Base-by-base conservation (phyloP, 1,140 invertebrate species). In the Pissodes strobi region DNA sequence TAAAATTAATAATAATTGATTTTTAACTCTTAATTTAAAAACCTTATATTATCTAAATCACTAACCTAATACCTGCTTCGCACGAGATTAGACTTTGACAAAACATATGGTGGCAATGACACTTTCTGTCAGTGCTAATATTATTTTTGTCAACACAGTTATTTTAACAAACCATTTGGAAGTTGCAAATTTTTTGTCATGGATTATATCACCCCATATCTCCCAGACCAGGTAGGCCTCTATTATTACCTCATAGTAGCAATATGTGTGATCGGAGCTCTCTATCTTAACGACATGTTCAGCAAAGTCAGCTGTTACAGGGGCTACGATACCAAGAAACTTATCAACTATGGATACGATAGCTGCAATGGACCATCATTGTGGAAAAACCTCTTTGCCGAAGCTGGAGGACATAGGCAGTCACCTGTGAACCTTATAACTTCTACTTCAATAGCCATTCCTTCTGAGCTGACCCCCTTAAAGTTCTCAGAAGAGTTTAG, bases 391-490 rank as follows among this genome's bases (percentile, higher is more conserved):
- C 15, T 69, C 51, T 55, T 65, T 21, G 13, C 49, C 2, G 63
- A 51, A 41, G 69, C 64, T n/a, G 49, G 25, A 38, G 69, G 64
- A 17, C 59, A 59, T 34, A 66, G 57, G 43, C 74, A 75, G 46
- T 74, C 72, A 4, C 74, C 74, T 0, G 71, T 75, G 8, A 73
- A 75, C 52, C 58, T 75, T 17, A 19, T 66, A 5, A 64, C 58
- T 1, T 17, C 38, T 0, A 49, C 37, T 59, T 64, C 70, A 0
- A 53, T 64, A 2, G 61, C 45, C 8, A 25, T 69, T 9, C 69
- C 64, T 23, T 38, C 46, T 9, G 69, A 71, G 38, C 65, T 64
- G 2, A 37, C 55, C 18, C 67, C 66, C 8, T 58, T 75, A 12
- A 57, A 66, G 39, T 75, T 74, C 23, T 73, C 74, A 10, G 45